Conservation (phyloP, 2,113 vertebrate genomes). For the Tretioscincus oriximinensis region DNA sequence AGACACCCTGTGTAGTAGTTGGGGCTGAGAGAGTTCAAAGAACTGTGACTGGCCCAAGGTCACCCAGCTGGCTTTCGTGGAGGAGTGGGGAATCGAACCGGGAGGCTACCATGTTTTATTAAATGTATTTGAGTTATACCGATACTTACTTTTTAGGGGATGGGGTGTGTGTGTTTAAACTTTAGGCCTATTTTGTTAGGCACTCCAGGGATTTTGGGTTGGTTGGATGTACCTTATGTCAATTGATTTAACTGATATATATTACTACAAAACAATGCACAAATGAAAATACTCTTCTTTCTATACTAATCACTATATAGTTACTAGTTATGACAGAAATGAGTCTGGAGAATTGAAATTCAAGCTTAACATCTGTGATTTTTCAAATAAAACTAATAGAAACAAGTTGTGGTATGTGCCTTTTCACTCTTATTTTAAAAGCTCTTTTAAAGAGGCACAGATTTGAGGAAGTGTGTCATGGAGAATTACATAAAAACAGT, state of each 20-base stretch:
- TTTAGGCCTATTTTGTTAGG: too few species aligned
- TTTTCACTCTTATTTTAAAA: neutral
- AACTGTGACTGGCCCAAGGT: too few species aligned
- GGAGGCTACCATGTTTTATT: too few species aligned
- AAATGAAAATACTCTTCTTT: neutral
- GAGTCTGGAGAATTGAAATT: neutral
- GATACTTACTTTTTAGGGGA: too few species aligned
- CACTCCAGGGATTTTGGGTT: too few species aligned
- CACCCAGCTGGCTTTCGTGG: too few species aligned
- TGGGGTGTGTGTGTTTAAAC: too few species aligned
- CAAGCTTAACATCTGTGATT: conserved; percentile 12
- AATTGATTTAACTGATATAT: neutral
- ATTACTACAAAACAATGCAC: neutral
- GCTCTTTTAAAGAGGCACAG: conserved; percentile 1
- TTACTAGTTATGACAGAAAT: neutral
- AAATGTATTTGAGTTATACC: too few species aligned
- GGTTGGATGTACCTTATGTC: neutral
- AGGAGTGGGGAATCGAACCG: too few species aligned
- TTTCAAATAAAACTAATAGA: conserved; percentile 14
- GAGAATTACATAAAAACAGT: conserved; percentile 5
- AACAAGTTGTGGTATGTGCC: conserved; percentile 14
- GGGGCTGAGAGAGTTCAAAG: too few species aligned
- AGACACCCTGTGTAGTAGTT: too few species aligned
- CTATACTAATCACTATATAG: neutral
- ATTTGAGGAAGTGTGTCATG: conserved; percentile 10